Evolutionary conservation across 2,797 vertebrate genomes (phyloP), one percentile per base, ranked within the genome.

Genomic region (Danio aesculapii): DNA sequence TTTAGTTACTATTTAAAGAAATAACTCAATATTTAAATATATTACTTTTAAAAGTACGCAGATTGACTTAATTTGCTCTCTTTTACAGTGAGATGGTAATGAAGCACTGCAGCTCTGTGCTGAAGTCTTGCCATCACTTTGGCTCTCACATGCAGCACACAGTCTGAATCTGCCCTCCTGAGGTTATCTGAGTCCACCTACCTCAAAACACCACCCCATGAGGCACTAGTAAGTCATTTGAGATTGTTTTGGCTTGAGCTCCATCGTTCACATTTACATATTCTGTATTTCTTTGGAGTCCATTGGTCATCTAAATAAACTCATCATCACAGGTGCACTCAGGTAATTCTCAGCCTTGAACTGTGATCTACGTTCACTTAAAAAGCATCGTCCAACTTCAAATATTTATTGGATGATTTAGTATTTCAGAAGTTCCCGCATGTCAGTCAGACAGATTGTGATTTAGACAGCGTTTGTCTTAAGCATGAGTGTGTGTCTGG

Each of bases 401-500:
- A 57, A 74, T 57, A 39, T 66, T 30, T 30, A 44, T 63, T 6
- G n/a, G 0, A 57, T 39, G 2, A 44, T 72, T 46, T 63, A 16
- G 9, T 44, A 12, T 53, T 8, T 1, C 14, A 55, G n/a, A 47
- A 21, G 30, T 46, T 63, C 30, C 30, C 1, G 30, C 63, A 76
- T 72, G 55, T 75, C 66, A 71, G 14, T 86, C 71, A 71, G 81
- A 81, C 57, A 17, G 79, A 88, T 78, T 79, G 73, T 81, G 79
- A 69, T 79, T 77, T 74, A 57, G 70, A 30, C 41, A 62, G 58
- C 61, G 66, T 82, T 74, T 52, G 81, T 80, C 71, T 49, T 49
- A 49, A 49, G 43, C 55, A 69, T 77, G 74, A 41, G 70, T 44
- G 52, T 75, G 68, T 62, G 59, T 71, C 69, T 63, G 83, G 63